Evolutionary conservation across 2,888 invertebrate species (phyloP), one percentile per base, ranked within the genome.

Genomic region (Hypsopygia costalis): DNA sequence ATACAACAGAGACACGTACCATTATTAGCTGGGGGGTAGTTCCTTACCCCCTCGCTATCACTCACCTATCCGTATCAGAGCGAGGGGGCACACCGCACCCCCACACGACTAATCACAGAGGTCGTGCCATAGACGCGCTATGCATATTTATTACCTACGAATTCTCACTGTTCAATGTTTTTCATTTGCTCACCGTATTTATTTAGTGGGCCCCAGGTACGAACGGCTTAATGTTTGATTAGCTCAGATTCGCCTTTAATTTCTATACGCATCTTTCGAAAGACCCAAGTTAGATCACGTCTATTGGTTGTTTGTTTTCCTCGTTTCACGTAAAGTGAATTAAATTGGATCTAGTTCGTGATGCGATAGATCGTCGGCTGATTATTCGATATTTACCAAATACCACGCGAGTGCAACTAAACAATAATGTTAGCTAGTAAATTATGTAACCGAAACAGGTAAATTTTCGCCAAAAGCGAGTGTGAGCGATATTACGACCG

Each of bases 111-210:
- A 87, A 87, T 87, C 88, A 88, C 86, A 69, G 83, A 86, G 87
- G 83, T 83, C 82, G 85, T 72, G 80, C 73, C 72, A 81, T 78
- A 80, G 82, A 87, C 87, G 86, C 80, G 83, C 78, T 81, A 85
- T 87, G 88, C 88, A 88, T 88, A 88, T 87, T 88, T 86, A 88
- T 87, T 78, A 81, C 75, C 74, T 73, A 71, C 78, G 75, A 81
- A 82, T 83, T 81, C 83, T 74, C 82, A 78, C 77, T 66, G 76
- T 76, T 78, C 79, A 69, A 62, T 79, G 83, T 87, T 87, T 87
- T 87, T 88, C 83, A 83, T 86, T 83, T 80, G 69, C 71, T 71
- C 58, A 56, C 63, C 65, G 78, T 83, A 86, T 86, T 88, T 87
- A 82, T 83, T 82, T 81, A 81, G 79, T 68, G 61, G 65, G 66